phyloP scores from a whole-genome alignment of 2,113 vertebrate genomes.

The Pica pica region DNA sequence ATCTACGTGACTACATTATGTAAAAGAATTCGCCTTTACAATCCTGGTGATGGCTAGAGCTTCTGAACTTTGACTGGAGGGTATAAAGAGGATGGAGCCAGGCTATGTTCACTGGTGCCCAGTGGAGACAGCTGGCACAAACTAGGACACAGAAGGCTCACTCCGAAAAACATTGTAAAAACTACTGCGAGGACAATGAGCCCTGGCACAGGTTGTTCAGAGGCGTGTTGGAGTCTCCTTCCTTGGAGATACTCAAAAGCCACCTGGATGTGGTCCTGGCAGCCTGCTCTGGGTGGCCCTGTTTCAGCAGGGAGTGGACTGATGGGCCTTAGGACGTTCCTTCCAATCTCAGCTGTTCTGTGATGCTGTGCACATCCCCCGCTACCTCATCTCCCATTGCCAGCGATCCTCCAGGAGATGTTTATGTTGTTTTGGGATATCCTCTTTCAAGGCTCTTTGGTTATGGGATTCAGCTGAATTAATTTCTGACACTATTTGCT shows the following conservation, averaged over 20 bases:
- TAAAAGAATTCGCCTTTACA: not conserved
- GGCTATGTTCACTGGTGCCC: not conserved
- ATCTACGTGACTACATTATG: not conserved
- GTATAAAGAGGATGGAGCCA: not conserved
- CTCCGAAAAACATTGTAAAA: not conserved
- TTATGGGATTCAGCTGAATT: not conserved
- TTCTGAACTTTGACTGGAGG: not conserved
- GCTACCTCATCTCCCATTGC: not conserved
- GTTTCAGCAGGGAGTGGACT: not conserved
- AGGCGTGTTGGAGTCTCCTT: not conserved
- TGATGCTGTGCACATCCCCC: not conserved
- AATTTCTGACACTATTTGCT: not conserved
- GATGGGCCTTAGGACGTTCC: not conserved
- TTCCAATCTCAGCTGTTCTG: not conserved
- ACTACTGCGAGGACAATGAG: not conserved
- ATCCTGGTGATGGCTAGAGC: not conserved
- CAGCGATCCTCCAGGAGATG: fast-evolving
- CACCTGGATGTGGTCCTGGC: not conserved
- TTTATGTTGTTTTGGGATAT: not conserved
- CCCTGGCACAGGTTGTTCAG: not conserved
- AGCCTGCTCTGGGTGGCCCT: not conserved
- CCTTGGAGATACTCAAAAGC: not conserved
- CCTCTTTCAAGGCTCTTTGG: not conserved
- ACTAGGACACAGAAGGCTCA: not conserved
- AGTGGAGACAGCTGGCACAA: not conserved